These are phyloP conservation scores for Psammodynastes pulverulentus DNA, from an alignment of 2,113 vertebrate genomes.

Conservation along the genomic window DNA sequence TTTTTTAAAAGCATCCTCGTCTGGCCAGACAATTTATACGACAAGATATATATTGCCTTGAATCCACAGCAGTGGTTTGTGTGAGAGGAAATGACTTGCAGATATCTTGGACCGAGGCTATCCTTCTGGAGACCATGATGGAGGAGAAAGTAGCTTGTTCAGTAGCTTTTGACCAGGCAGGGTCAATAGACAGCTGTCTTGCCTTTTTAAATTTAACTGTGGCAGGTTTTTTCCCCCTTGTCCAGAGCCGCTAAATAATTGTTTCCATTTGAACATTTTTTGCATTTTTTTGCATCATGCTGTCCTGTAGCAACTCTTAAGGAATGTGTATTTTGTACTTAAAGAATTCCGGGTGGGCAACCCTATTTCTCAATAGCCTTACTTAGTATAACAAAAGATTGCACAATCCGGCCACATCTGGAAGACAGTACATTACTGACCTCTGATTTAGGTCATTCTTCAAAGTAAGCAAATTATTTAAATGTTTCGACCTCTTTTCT, in stretches of 20 bases:
- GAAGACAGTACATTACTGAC: background rate
- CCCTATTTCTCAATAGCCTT: background rate
- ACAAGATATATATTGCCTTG: background rate
- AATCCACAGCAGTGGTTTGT: background rate
- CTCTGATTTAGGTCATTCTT: background rate
- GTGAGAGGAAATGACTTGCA: background rate
- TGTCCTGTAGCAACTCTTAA: background rate
- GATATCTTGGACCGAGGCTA: background rate
- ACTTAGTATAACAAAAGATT: background rate
- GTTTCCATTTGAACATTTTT: background rate
- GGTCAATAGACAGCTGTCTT: background rate
- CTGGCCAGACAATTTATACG: background rate
- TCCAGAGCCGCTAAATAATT: background rate
- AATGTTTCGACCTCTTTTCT: background rate
- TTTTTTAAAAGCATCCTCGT: background rate
- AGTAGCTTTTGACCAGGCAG: background rate
- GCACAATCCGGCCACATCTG: background rate
- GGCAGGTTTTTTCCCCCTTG: background rate
- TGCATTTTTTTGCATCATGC: background rate
- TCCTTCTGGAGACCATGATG: background rate
- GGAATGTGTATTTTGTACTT: background rate
- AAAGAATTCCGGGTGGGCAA: background rate
- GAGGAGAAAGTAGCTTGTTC: background rate
- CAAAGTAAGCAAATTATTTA: background rate
- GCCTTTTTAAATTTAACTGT: background rate